Percentiles rank a stretch among this genome's conserved stretches.
phyloP scores from a whole-genome alignment of 2,113 vertebrate genomes.

The Mastomys coucha region DNA sequence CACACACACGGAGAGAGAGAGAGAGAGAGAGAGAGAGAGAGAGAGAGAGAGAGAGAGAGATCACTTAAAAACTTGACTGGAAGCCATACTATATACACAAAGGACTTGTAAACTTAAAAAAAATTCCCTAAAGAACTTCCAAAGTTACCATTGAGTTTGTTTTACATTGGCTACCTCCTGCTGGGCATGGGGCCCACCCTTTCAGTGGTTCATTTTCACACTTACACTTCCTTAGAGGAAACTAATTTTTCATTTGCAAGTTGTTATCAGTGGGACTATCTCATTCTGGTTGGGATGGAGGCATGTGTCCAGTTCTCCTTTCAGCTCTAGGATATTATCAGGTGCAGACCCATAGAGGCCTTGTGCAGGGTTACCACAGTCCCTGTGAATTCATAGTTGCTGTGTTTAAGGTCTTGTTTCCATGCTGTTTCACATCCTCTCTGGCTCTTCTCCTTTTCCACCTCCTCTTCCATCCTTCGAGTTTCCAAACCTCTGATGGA shows the following conservation, averaged over 20 bases:
- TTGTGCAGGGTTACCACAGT: neutral
- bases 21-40: too few relatives aligned
- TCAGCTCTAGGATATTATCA: neutral
- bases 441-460: neutral
- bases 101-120: neutral
- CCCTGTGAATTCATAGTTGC: neutral
- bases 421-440: neutral
- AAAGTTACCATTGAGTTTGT: too few relatives aligned
- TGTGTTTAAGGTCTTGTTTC: neutral
- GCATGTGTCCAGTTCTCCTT: neutral
- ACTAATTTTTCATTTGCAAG: neutral
- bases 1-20: neutral
- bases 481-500: neutral
- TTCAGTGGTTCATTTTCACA: neutral
- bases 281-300: neutral
- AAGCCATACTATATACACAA: neutral
- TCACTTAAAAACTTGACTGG: neutral
- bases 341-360: neutral
- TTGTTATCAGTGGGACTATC: neutral
- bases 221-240: neutral
- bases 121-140: neutral
- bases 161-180: neutral
- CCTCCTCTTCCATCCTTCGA: neutral
- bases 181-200: neutral
- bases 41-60: neutral